A percentile compares a stretch with the other conserved stretches of the same genome.
Conservation (phyloP, 2,888 invertebrate genomes). For the Sinopyrophorus schimmeli region DNA sequence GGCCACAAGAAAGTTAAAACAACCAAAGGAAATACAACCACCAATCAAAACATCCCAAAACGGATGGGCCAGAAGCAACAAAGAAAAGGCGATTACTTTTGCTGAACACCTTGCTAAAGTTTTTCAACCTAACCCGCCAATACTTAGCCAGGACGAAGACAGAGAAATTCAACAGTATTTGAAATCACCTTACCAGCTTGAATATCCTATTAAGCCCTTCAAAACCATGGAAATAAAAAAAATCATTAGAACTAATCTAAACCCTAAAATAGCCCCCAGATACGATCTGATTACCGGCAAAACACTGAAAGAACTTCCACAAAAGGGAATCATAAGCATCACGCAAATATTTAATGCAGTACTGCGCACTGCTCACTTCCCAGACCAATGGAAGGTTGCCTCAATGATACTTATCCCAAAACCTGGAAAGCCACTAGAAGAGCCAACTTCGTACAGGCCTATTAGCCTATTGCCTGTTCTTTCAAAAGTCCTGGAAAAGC, state of each 20-base stretch:
- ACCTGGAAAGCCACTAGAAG: conserved; percentile 1
- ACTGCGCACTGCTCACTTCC: conserved; percentile 4
- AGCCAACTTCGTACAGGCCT: conserved; percentile 1
- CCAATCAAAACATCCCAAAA: neutral
- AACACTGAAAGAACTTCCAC: conserved; percentile 5
- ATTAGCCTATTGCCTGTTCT: neutral
- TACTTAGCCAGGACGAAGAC: conserved; percentile 2
- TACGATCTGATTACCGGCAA: conserved; percentile 4
- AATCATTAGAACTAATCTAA: conserved; percentile 10
- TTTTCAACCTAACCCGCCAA: conserved; percentile 4
- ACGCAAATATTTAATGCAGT: conserved; percentile 7
- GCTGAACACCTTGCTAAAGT: conserved; percentile 5
- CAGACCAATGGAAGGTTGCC: conserved; percentile 10
- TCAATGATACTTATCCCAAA: conserved; percentile 6
- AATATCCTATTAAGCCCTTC: conserved; percentile 2
- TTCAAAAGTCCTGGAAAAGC: too few species aligned
- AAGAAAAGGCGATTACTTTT: conserved; percentile 2
- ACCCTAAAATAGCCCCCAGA: conserved; percentile 9
- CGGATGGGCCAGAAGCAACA: conserved; percentile 1
- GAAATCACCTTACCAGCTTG: conserved; percentile 4
- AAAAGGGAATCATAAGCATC: neutral
- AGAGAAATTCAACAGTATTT: conserved; percentile 5
- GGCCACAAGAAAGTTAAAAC: too few species aligned
- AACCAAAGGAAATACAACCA: too few species aligned
- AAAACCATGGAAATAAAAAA: conserved; percentile 7